These are phyloP conservation scores for Piscicola geometra DNA, from an alignment of 2,888 invertebrate species.

Conservation along the genomic window DNA sequence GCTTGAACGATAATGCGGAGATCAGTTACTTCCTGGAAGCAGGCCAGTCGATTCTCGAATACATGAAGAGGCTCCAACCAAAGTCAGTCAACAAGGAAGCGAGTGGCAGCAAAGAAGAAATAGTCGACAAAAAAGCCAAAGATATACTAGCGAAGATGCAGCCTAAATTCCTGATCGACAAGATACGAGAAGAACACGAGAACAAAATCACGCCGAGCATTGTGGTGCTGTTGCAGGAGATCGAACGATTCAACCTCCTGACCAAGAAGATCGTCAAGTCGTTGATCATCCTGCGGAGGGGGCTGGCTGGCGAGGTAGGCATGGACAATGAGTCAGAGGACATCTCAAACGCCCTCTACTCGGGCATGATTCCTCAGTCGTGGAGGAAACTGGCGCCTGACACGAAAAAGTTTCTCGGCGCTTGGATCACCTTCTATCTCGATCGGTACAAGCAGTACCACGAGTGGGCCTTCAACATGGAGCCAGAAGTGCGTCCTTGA, in stretches of 20 bases:
- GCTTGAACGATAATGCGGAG: constrained; percentile 88
- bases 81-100: constrained; percentile 70
- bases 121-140: constrained; percentile 72
- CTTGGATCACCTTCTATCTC: constrained; percentile 83
- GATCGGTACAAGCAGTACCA: constrained; percentile 69
- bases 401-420: constrained; percentile 77
- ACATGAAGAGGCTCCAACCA: constrained; percentile 81
- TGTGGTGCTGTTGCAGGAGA: constrained; percentile 77
- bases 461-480: constrained; percentile 67
- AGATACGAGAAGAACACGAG: constrained; percentile 73
- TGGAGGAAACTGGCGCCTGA: constrained; percentile 79
- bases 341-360: constrained; percentile 74
- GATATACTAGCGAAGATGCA: constrained; percentile 77
- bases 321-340: constrained; percentile 81
- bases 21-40: constrained; percentile 86
- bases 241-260: constrained; percentile 79
- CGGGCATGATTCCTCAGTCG: constrained; percentile 73
- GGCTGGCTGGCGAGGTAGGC: constrained; percentile 82
- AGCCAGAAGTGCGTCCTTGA: constrained; percentile 44
- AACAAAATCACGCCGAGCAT: constrained; percentile 75
- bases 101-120: constrained; percentile 77
- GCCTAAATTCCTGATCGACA: constrained; percentile 71
- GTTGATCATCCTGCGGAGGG: constrained; percentile 66
- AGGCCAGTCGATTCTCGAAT: constrained; percentile 77
- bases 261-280: constrained; percentile 69